Percentiles rank a stretch among this genome's conserved stretches.
Conservation (phyloP, 1,140 invertebrate species). For the Lamellibrachia luymesi region DNA sequence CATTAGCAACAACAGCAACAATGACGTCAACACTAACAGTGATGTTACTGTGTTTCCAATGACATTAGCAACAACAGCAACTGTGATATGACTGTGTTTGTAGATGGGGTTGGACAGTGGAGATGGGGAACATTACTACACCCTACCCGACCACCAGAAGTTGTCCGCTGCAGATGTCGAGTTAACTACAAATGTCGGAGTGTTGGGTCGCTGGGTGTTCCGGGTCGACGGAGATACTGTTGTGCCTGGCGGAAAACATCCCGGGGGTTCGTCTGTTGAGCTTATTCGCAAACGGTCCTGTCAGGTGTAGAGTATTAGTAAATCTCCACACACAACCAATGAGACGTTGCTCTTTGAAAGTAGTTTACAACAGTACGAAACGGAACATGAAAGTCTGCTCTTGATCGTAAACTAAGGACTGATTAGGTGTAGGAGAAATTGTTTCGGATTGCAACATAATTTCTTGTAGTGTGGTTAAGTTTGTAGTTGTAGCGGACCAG, state of each 20-base stretch:
- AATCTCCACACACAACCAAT: too few relatives aligned
- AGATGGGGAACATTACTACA: conserved; percentile 26
- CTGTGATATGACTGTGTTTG: background rate
- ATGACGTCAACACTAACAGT: background rate
- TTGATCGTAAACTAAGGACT: too few relatives aligned
- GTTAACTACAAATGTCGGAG: conserved; percentile 24
- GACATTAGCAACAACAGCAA: background rate
- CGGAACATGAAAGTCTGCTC: too few relatives aligned
- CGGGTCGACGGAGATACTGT: background rate
- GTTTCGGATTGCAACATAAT: too few relatives aligned
- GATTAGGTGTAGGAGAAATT: too few relatives aligned
- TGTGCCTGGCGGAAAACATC: background rate
- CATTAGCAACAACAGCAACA: background rate
- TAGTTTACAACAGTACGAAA: too few relatives aligned
- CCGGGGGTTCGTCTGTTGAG: background rate
- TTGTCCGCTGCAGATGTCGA: conserved; percentile 18
- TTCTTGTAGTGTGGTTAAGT: too few relatives aligned
- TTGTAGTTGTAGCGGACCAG: too few relatives aligned
- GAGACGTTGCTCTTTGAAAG: too few relatives aligned
- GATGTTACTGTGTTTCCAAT: too few relatives aligned
- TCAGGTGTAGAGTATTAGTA: too few relatives aligned
- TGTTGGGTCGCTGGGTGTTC: conserved; percentile 22
- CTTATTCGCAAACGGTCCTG: too few relatives aligned
- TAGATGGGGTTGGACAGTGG: conserved; percentile 34
- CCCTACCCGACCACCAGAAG: conserved; percentile 24